phyloP scores from a whole-genome alignment of 2,113 vertebrate species.

The Empidonax traillii region DNA sequence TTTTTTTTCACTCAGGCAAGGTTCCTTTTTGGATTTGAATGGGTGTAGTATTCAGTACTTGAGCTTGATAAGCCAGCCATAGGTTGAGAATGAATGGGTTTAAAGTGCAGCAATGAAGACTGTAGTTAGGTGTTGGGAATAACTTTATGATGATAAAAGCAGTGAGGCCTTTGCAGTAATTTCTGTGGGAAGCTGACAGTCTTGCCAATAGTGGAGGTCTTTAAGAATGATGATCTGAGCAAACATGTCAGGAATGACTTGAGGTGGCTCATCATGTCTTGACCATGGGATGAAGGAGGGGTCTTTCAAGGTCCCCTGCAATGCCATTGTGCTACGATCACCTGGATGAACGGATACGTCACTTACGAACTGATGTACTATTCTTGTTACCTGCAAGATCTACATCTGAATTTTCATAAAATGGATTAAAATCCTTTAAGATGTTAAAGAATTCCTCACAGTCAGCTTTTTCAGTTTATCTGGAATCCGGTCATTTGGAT shows the following conservation, averaged over 20 bases:
- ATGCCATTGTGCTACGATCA: neutral
- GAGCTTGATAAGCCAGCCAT: neutral
- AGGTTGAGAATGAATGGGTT: neutral
- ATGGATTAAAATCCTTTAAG: slow-evolving; percentile 44
- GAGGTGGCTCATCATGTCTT: neutral
- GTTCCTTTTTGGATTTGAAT: neutral
- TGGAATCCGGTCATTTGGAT: slow-evolving; percentile 86
- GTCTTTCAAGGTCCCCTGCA: neutral
- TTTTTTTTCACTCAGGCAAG: neutral
- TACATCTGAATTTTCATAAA: slow-evolving; percentile 40
- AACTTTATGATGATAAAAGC: neutral
- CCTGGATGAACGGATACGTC: neutral
- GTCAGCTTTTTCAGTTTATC: slow-evolving; percentile 83
- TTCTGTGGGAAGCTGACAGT: neutral
- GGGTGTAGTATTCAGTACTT: neutral
- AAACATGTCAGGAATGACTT: neutral
- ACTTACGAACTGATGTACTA: neutral
- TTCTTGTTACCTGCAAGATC: slow-evolving; percentile 11
- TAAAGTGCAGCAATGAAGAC: neutral
- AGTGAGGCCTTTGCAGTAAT: neutral
- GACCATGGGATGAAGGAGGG: neutral
- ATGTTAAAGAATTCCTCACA: slow-evolving; percentile 80
- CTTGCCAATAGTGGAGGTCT: neutral
- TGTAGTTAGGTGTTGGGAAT: neutral
- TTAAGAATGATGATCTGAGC: neutral